Conservation (phyloP, 2,113 vertebrate species). For the Pardalotus punctatus region DNA sequence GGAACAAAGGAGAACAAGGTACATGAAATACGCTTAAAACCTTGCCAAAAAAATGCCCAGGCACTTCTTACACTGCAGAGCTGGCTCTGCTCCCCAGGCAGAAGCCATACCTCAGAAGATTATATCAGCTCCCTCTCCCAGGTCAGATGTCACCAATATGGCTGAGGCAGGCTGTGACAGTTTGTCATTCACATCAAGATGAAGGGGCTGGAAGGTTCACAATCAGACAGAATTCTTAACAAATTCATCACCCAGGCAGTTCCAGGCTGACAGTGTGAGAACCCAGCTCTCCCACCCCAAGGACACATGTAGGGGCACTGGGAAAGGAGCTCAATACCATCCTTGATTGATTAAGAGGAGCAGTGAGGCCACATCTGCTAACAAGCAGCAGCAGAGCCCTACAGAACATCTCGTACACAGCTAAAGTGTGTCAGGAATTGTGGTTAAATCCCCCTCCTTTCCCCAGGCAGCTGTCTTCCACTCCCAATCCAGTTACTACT, state of each 20-base stretch:
- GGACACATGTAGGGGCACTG: neutral
- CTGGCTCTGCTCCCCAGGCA: neutral
- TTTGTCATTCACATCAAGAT: conserved; percentile 13
- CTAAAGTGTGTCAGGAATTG: neutral
- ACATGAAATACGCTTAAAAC: neutral
- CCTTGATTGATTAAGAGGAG: neutral
- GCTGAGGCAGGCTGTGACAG: neutral
- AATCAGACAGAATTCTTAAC: neutral
- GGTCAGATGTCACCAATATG: neutral
- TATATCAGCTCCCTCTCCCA: neutral
- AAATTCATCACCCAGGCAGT: neutral
- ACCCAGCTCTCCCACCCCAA: neutral
- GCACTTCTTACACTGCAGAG: neutral
- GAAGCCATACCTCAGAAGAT: neutral
- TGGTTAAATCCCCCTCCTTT: neutral
- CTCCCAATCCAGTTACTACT: neutral
- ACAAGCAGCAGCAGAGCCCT: neutral
- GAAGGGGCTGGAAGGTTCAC: neutral
- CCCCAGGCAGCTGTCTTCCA: neutral
- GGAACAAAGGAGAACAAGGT: neutral
- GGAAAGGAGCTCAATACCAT: neutral
- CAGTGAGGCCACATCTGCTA: neutral
- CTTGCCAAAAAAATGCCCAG: neutral
- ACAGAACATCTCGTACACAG: neutral
- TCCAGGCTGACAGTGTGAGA: neutral